These are phyloP conservation scores for Matsumyia berberina DNA, from an alignment of 2,888 invertebrate species.

Conservation along the genomic window DNA sequence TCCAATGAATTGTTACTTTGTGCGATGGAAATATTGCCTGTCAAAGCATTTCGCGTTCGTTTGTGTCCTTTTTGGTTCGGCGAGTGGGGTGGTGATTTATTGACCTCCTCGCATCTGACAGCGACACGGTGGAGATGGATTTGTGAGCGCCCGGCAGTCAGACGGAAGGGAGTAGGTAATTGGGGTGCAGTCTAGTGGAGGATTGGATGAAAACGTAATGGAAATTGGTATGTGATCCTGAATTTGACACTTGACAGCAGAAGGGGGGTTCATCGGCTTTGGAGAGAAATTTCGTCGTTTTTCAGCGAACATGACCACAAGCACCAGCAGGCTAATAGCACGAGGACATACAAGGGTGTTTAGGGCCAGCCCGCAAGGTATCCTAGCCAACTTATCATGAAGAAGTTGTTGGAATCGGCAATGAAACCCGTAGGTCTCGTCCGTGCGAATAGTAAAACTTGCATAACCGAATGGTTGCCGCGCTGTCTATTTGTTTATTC, in stretches of 20 bases:
- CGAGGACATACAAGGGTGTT: too few species aligned
- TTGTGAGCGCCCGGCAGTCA: constrained; percentile 25
- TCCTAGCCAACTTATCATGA: too few species aligned
- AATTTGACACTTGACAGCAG: neutral
- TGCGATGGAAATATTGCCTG: constrained; percentile 71
- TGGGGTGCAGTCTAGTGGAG: constrained; percentile 46
- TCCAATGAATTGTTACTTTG: constrained; percentile 72
- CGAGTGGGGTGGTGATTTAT: constrained; percentile 48
- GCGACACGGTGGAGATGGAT: neutral
- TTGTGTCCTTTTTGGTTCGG: constrained; percentile 24
- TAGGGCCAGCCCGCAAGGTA: too few species aligned
- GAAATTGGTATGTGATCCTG: constrained; percentile 19
- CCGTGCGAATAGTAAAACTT: too few species aligned
- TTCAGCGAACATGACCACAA: too few species aligned
- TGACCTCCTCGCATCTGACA: constrained; percentile 31
- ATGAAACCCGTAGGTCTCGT: too few species aligned
- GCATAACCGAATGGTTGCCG: too few species aligned
- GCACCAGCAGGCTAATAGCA: too few species aligned
- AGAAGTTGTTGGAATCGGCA: too few species aligned
- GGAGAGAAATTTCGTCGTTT: neutral
- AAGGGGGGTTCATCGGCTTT: neutral
- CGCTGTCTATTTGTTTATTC: too few species aligned
- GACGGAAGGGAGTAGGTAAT: constrained; percentile 34
- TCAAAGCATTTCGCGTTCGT: constrained; percentile 48
- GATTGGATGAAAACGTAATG: constrained; percentile 12